Evolutionary conservation across 2,888 invertebrate species (phyloP).

Genomic region (Eledona agricola): DNA sequence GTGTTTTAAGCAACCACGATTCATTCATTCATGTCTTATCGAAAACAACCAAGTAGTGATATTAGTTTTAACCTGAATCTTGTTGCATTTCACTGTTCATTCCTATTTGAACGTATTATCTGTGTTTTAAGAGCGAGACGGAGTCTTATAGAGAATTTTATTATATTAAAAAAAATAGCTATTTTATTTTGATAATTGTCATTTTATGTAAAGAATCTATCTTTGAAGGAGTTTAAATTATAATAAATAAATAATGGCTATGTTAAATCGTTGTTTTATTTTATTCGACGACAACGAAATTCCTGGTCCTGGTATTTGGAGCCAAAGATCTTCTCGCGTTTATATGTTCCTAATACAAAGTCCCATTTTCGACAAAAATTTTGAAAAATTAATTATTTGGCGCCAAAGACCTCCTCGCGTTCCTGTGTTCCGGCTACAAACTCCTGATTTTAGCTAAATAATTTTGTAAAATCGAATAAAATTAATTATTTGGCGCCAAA

Average conservation of each 20-base stretch:
- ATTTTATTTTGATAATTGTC: slow-evolving; percentile 53
- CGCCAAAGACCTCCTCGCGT: too few species aligned
- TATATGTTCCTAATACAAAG: too few species aligned
- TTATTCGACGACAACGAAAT: too few species aligned
- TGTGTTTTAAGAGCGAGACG: slow-evolving; percentile 36
- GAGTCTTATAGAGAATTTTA: slow-evolving; percentile 34
- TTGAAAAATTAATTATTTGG: too few species aligned
- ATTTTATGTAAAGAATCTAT: slow-evolving; percentile 45
- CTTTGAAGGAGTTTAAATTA: slow-evolving; percentile 32
- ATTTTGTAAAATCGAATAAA: too few species aligned
- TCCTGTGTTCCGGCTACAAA: too few species aligned
- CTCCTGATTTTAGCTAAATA: too few species aligned
- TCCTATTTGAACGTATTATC: slow-evolving; percentile 30
- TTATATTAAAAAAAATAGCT: slow-evolving; percentile 34
- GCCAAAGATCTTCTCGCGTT: too few species aligned
- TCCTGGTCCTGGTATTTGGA: too few species aligned
- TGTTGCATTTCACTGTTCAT: slow-evolving; percentile 36
- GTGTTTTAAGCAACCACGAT: slow-evolving; percentile 69
- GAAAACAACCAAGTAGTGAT: slow-evolving; percentile 44
- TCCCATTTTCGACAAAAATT: too few species aligned
- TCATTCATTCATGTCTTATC: slow-evolving; percentile 23
- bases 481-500: too few species aligned
- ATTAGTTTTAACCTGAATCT: slow-evolving; percentile 43
- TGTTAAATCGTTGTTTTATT: too few species aligned
- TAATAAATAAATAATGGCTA: slow-evolving; percentile 44